Evolutionary conservation across 2,113 vertebrate genomes (phyloP).

Genomic region (Pachypanchax playfairii): DNA sequence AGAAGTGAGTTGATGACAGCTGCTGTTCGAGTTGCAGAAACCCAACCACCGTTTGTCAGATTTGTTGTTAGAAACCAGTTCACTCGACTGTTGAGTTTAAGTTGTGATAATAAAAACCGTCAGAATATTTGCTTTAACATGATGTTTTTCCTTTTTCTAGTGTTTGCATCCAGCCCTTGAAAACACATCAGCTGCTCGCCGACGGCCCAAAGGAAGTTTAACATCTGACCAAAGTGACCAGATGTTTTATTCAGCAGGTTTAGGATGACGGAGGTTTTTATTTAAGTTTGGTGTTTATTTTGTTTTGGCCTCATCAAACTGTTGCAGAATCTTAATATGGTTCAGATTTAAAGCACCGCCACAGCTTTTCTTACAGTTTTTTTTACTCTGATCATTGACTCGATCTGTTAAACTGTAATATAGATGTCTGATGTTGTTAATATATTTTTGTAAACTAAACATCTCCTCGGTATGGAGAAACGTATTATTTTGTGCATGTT

Average conservation of each 20-base stretch:
- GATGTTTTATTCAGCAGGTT: too few relatives aligned
- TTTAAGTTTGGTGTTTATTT: neutral
- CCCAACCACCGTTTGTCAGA: too few relatives aligned
- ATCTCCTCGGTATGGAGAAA: neutral
- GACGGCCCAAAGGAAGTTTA: too few relatives aligned
- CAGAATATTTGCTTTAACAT: neutral
- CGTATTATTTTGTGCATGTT: neutral
- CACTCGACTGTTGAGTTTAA: too few relatives aligned
- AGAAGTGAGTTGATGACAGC: conserved; percentile 79
- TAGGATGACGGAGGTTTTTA: too few relatives aligned
- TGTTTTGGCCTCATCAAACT: neutral
- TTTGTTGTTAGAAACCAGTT: neutral
- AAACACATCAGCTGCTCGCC: neutral
- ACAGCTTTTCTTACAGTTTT: too few relatives aligned
- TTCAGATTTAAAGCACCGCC: too few relatives aligned
- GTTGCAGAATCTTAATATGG: neutral
- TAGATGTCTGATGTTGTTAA: neutral
- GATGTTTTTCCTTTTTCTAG: conserved; percentile 40
- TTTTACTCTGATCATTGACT: too few relatives aligned
- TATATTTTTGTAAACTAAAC: conserved; percentile 11
- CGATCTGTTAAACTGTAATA: neutral
- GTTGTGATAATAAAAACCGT: too few relatives aligned
- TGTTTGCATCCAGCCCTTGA: conserved; percentile 78
- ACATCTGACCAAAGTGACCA: too few relatives aligned
- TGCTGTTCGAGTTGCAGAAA: too few relatives aligned